Percentiles rank a stretch among this genome's conserved stretches.
Conservation (phyloP, 2,888 invertebrate genomes). For the Cyclophora albipunctata region DNA sequence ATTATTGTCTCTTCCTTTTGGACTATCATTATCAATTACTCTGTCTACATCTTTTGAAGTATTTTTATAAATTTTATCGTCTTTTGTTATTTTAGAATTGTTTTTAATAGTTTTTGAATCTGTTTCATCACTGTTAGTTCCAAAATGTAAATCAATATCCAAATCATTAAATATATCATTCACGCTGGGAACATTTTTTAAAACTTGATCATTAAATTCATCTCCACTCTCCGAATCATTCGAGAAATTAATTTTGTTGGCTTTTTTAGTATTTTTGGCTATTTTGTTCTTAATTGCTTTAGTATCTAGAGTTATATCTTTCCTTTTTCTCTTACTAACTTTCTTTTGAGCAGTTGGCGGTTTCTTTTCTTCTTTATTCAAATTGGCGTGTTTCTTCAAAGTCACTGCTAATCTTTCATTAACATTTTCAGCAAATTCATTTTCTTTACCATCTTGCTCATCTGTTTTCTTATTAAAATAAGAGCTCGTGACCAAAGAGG, state of each 20-base stretch:
- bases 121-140: conserved; percentile 9
- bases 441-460: conserved; percentile 15
- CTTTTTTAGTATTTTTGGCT: conserved; percentile 27
- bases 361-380: conserved; percentile 45
- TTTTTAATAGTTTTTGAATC: background rate
- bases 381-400: conserved; percentile 53
- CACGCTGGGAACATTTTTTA: conserved; percentile 64
- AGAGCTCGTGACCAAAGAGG: conserved; percentile 62
- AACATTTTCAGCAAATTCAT: conserved; percentile 22
- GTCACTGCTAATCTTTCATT: conserved; percentile 51
- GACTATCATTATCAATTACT: too few species aligned
- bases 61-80: background rate
- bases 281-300: conserved; percentile 29
- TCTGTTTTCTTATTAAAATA: conserved; percentile 47
- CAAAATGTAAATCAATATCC: conserved; percentile 37
- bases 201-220: conserved; percentile 26
- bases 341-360: conserved; percentile 32
- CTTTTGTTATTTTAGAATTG: background rate
- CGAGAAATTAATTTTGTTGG: conserved; percentile 15
- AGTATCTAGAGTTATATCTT: conserved; percentile 39
- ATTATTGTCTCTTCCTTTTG: too few species aligned
- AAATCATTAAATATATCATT: conserved; percentile 58
- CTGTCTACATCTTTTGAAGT: conserved; percentile 1
- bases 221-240: conserved; percentile 23
- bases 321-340: conserved; percentile 43